A percentile compares a stretch with the other conserved stretches of the same genome.
Evolutionary conservation across 1,140 invertebrate genomes (phyloP).

Genomic region (Drosophila pachea): DNA sequence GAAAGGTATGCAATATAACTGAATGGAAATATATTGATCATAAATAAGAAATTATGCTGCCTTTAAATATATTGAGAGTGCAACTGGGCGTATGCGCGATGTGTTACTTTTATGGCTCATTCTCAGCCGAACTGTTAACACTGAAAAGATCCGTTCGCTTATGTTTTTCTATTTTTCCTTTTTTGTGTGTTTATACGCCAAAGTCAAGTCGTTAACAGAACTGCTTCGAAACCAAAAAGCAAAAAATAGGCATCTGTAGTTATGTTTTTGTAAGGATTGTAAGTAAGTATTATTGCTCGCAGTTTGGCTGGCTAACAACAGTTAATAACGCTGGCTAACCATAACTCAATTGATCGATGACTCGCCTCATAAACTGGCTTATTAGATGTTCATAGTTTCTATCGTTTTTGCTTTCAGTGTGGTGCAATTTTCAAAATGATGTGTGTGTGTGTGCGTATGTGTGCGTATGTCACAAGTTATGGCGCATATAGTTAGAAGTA

Average conservation of each 20-base stretch:
- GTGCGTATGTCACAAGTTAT: conserved; percentile 37
- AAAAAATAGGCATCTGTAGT: not conserved
- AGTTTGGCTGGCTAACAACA: conserved; percentile 7
- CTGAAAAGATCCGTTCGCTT: not conserved
- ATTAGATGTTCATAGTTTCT: conserved; percentile 14
- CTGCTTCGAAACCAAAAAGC: not conserved
- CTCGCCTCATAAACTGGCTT: conserved; percentile 19
- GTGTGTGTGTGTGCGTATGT: conserved; percentile 38
- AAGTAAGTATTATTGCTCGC: conserved; percentile 40
- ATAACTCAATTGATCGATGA: conserved; percentile 29
- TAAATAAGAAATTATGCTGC: conserved; percentile 10
- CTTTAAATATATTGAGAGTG: conserved; percentile 1
- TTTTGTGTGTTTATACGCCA: not conserved
- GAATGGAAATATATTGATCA: conserved; percentile 9
- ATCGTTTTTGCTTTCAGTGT: conserved; percentile 1
- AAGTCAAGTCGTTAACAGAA: not conserved
- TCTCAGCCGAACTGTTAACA: not conserved
- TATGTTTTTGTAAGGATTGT: conserved; percentile 12
- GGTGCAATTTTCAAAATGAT: conserved; percentile 18
- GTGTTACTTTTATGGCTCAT: conserved; percentile 2
- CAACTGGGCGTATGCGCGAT: conserved; percentile 47
- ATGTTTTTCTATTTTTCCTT: not conserved
- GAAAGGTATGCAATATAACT: conserved; percentile 3
- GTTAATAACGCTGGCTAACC: conserved; percentile 10
- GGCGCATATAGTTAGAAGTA: conserved; percentile 46